Conservation (phyloP, 2,888 invertebrate genomes). For the Tipula vernalis region DNA sequence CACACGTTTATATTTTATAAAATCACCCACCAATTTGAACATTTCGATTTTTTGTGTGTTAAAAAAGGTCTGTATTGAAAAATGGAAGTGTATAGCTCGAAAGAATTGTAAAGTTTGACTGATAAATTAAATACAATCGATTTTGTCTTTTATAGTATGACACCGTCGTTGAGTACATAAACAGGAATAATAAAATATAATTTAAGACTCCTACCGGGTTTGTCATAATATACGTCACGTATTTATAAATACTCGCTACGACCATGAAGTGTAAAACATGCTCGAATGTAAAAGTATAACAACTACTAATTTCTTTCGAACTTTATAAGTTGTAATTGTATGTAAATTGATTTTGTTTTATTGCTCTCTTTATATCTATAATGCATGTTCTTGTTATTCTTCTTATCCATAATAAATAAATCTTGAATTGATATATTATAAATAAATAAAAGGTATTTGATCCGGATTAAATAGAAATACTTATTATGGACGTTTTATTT, state of each 20-base stretch:
- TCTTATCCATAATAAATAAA: no score
- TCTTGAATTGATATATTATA: no score
- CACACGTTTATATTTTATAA: no score
- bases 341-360: neutral
- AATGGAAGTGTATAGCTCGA: no score
- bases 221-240: neutral
- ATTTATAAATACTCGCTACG: neutral
- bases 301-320: neutral
- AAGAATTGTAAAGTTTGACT: constrained; percentile 23
- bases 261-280: neutral
- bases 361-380: neutral
- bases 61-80: constrained; percentile 9
- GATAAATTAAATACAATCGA: constrained; percentile 16
- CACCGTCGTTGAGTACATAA: neutral
- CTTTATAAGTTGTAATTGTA: neutral
- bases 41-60: constrained; percentile 22
- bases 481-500: no score
- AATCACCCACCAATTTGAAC: constrained; percentile 34
- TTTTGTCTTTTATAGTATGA: neutral
- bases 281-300: neutral
- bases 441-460: no score
- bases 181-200: neutral
- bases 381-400: no score
- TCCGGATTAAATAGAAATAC: no score
- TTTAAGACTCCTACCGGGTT: neutral